Evolutionary conservation across 2,113 vertebrate genomes (phyloP).

Genomic region (Isichthys henryi): DNA sequence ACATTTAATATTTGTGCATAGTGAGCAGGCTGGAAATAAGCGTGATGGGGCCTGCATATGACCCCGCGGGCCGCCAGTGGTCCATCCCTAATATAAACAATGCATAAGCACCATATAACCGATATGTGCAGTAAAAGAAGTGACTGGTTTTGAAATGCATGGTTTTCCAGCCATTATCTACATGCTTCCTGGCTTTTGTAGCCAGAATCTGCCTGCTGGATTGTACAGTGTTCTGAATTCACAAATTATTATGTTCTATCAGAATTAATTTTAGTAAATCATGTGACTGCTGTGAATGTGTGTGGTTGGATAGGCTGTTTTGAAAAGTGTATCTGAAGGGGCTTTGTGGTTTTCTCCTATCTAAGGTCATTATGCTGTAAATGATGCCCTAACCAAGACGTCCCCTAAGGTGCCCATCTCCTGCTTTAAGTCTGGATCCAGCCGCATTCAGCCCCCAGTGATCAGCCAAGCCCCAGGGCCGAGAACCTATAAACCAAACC

Average conservation of each 20-base stretch:
- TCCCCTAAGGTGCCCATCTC: conserved; percentile 49
- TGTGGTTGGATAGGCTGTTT: not conserved
- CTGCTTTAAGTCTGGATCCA: conserved; percentile 61
- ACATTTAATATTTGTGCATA: not conserved
- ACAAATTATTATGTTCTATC: not conserved
- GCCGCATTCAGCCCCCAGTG: conserved; percentile 26
- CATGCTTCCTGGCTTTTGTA: not conserved
- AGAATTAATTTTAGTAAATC: not conserved
- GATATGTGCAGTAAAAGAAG: not conserved
- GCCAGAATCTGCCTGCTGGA: not conserved
- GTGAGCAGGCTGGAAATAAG: not conserved
- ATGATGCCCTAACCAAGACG: conserved; percentile 43
- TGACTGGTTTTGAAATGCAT: not conserved
- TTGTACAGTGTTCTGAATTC: not conserved
- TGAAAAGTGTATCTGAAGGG: not conserved
- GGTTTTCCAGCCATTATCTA: not conserved
- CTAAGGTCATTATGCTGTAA: conserved; percentile 61
- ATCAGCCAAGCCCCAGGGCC: conserved; percentile 51
- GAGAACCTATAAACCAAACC: conserved; percentile 52
- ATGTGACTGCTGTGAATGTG: not conserved
- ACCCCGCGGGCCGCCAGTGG: not conserved
- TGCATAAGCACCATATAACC: not conserved
- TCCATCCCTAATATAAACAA: not conserved
- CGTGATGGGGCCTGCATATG: not conserved
- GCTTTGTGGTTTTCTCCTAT: conserved; percentile 2